A percentile compares a stretch with the other conserved stretches of the same genome.
Evolutionary conservation across 1,140 invertebrate species (phyloP).

Genomic region (Coenobita brevimanus): DNA sequence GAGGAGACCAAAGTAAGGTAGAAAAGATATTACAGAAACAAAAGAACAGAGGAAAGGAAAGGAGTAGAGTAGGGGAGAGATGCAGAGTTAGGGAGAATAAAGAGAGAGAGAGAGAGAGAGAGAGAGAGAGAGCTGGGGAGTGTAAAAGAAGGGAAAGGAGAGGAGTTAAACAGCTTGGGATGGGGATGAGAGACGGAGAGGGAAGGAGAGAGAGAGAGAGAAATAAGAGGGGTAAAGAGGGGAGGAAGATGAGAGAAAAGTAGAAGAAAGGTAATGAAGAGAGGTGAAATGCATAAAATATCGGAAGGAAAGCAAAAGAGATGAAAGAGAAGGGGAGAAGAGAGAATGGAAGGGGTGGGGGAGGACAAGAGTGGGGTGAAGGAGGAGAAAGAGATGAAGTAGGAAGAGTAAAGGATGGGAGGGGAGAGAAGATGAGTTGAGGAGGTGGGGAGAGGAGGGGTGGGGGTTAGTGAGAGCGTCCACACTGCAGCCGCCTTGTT

Average conservation of each 20-base stretch:
- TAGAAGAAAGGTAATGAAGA: background rate
- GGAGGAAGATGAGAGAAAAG: background rate
- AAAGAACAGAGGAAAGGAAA: background rate
- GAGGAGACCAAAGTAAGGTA: background rate
- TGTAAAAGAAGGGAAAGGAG: no score
- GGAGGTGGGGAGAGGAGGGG: no score
- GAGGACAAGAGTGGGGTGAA: background rate
- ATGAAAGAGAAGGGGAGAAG: no score
- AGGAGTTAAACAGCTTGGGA: background rate
- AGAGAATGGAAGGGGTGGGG: no score
- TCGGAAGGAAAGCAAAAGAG: background rate
- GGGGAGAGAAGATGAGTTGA: background rate
- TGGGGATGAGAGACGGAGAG: background rate
- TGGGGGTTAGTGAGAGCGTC: background rate
- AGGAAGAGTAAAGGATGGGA: background rate
- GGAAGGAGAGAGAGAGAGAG: no score
- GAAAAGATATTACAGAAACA: background rate
- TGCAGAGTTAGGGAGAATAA: no score
- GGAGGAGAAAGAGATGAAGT: background rate
- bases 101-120: background rate
- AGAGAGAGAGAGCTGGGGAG: background rate
- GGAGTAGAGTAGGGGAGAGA: background rate
- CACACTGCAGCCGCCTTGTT: no score
- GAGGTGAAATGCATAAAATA: background rate
- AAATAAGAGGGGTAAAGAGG: background rate